Percentiles rank a stretch among this genome's conserved stretches.
Evolutionary conservation across 2,888 invertebrate species (phyloP).

Genomic region (Lithophane leautieri): DNA sequence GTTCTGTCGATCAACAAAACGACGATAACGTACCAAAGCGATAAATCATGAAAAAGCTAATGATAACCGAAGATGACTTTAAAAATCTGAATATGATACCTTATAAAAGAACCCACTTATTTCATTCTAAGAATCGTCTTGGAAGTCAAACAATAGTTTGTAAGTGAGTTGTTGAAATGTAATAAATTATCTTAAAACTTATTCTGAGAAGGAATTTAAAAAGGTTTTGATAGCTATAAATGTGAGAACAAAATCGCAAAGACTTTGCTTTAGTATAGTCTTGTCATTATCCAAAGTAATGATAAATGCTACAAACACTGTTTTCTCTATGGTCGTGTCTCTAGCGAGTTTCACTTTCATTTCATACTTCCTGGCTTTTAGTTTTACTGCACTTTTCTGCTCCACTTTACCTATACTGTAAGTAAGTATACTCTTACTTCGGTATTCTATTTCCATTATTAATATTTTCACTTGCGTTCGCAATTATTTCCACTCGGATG

Average conservation of each 20-base stretch:
- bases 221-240: neutral
- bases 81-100: constrained; percentile 26
- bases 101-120: constrained; percentile 27
- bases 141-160: constrained; percentile 54
- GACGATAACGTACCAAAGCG: constrained; percentile 27
- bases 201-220: constrained; percentile 46
- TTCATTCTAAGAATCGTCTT: constrained; percentile 50
- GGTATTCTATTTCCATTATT: constrained; percentile 23
- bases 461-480: constrained; percentile 16
- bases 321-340: neutral
- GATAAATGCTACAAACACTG: neutral
- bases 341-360: neutral
- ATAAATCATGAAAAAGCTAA: constrained; percentile 46
- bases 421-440: neutral
- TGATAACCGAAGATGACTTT: constrained; percentile 31
- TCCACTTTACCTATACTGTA: constrained; percentile 2
- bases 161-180: constrained; percentile 38
- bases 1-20: constrained; percentile 46
- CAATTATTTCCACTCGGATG: constrained; percentile 35
- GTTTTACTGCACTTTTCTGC: constrained; percentile 13
- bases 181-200: constrained; percentile 50
- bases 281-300: neutral
- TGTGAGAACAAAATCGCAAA: neutral
- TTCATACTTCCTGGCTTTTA: constrained; percentile 14
- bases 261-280: neutral